Percentiles rank a stretch among this genome's conserved stretches.
Evolutionary conservation across 2,888 invertebrate genomes (phyloP).

Genomic region (Sussaba pulchella): DNA sequence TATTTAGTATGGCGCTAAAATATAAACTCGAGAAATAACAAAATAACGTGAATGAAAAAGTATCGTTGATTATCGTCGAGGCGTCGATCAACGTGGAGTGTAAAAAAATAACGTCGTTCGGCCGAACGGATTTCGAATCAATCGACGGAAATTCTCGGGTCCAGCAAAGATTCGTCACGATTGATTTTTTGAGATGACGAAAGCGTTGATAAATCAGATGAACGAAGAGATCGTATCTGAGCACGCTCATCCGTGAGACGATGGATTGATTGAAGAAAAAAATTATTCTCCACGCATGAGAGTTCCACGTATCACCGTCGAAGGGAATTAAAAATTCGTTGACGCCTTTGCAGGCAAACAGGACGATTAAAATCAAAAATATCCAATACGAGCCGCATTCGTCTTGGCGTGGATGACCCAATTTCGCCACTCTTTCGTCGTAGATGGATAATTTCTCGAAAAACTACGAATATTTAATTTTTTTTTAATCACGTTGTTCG

Average conservation of each 20-base stretch:
- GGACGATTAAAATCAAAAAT: not conserved
- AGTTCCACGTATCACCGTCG: not conserved
- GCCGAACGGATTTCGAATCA: constrained; percentile 13
- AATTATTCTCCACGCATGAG: not conserved
- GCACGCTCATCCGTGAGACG: not conserved
- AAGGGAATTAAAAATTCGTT: not conserved
- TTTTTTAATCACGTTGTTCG: no score
- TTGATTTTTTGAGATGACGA: constrained; percentile 51
- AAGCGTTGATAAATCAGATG: constrained; percentile 62
- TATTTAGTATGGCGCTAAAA: not conserved
- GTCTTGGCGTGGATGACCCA: constrained; percentile 36
- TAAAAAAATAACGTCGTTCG: constrained; percentile 48
- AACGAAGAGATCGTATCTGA: constrained; percentile 34
- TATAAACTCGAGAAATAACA: constrained; percentile 22
- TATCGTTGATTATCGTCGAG: constrained; percentile 15
- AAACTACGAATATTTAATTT: constrained; percentile 23
- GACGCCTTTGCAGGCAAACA: not conserved
- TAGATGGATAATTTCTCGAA: constrained; percentile 37
- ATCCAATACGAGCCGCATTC: constrained; percentile 21
- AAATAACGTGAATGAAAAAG: constrained; percentile 23
- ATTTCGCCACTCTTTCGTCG: constrained; percentile 31
- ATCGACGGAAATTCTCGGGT: constrained; percentile 27
- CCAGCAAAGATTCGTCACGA: constrained; percentile 43
- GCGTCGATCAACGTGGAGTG: constrained; percentile 52
- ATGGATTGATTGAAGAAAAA: not conserved